Percentiles rank a stretch among this genome's conserved stretches.
Evolutionary conservation across 2,113 vertebrate species (phyloP).

Genomic region (Misgurnus mizolepis): DNA sequence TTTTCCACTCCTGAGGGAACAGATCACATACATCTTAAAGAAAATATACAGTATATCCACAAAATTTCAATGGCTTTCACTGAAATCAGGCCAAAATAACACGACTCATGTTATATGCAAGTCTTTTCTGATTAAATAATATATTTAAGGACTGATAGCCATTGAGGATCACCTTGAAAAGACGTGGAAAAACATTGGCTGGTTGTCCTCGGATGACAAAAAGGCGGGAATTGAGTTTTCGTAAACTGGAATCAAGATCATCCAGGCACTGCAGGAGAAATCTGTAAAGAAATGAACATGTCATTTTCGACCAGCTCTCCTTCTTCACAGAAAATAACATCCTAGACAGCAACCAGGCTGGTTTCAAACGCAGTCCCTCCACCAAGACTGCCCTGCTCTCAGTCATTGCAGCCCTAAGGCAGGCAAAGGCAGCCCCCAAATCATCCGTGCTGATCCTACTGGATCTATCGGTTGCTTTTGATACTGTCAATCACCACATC

Average conservation of each 20-base stretch:
- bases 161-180: conserved; percentile 71
- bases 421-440: too few relatives aligned
- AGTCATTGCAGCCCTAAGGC: too few relatives aligned
- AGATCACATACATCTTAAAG: background rate
- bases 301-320: too few relatives aligned
- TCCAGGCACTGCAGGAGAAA: conserved; percentile 80
- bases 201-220: conserved; percentile 80
- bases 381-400: too few relatives aligned
- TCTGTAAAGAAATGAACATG: conserved; percentile 52
- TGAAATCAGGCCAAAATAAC: too few relatives aligned
- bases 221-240: conserved; percentile 78
- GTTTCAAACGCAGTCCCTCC: too few relatives aligned
- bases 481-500: too few relatives aligned
- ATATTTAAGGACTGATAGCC: background rate
- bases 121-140: background rate
- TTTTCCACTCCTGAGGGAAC: conserved; percentile 75
- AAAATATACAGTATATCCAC: background rate
- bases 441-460: too few relatives aligned
- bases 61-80: too few relatives aligned
- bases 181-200: conserved; percentile 77
- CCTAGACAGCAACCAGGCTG: too few relatives aligned
- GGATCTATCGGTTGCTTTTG: too few relatives aligned
- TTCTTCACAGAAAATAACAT: too few relatives aligned
- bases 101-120: background rate
- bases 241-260: conserved; percentile 74